Evolutionary conservation across 2,797 vertebrate species (phyloP), one percentile per base, ranked within the genome.

Genomic region (Numenius phaeopus): DNA sequence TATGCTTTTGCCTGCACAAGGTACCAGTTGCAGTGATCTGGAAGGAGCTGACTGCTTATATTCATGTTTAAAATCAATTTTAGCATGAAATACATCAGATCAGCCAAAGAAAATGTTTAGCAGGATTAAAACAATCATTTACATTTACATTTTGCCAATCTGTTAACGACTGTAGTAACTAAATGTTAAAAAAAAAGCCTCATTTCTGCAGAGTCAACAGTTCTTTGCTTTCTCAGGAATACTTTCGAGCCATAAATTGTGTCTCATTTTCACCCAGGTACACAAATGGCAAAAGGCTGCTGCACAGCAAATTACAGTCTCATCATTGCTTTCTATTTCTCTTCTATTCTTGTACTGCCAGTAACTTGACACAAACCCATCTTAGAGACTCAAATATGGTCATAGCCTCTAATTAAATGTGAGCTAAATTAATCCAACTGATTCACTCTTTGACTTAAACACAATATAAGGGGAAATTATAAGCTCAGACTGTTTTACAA

Each of bases 41-140:
- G 52, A 95, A 83, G 27, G 15, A 70, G 22, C 21, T 85, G 59
- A 52, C 40, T 69, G 52, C 34, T 94, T 90, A 49, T 52, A 73
- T 59, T 81, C 46, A 85, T 18, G 8, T 71, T 87, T 84, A 54
- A 84, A 78, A 90, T 76, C 61, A 81, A 54, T 96, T 93, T 91
- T 46, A 66, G 19, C 61, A 70, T 39, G 30, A 95, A 93, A 83
- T 82, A 80, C 59, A 72, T 29, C 17, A 91, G 44, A 84, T 59
- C 24, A 64, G 84, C 47, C 61, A 71, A 96, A 85, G 26, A 92
- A 97, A 97, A 93, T 81, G 29, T 94, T 90, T 78, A 94, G 39
- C 44, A 72, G 75, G 37, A 91, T 91, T 94, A 87, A 94, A 97
- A 80, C 14, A 94, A 92, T 61, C 32, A 82, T 71, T 75, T 88